Percentiles rank a stretch among this genome's conserved stretches.
phyloP scores from a whole-genome alignment of 2,113 vertebrate genomes.

The Hydropotes inermis region DNA sequence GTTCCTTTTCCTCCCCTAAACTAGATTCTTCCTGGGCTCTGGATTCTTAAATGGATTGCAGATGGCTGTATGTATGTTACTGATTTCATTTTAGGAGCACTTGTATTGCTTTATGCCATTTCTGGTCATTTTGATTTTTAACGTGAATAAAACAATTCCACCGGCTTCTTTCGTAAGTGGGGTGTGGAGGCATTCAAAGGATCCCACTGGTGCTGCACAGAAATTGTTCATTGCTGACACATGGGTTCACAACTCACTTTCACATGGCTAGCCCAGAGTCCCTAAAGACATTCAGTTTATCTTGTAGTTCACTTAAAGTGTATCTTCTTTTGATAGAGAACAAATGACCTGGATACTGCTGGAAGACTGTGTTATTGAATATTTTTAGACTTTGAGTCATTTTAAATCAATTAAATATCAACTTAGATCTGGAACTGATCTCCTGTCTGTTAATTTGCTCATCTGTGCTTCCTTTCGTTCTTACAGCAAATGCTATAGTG shows the following conservation, averaged over 20 bases:
- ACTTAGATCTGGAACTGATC: neutral
- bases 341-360: neutral
- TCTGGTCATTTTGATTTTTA: conserved; percentile 22
- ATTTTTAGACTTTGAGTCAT: neutral
- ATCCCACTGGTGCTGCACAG: neutral
- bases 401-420: neutral
- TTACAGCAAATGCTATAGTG: neutral
- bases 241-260: neutral
- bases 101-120: neutral
- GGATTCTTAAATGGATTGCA: neutral
- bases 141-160: neutral
- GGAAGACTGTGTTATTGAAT: neutral
- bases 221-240: neutral
- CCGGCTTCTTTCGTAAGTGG: neutral
- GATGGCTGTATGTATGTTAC: neutral
- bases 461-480: neutral
- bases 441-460: neutral
- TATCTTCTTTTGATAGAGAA: neutral
- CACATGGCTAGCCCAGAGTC: neutral
- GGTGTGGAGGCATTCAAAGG: neutral
- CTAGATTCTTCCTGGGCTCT: neutral
- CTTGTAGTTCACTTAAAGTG: neutral
- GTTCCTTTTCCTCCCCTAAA: neutral
- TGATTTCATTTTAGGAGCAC: conserved; percentile 2
- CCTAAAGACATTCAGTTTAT: neutral